Evolutionary conservation across 2,888 invertebrate genomes (phyloP).

Genomic region (Tyria jacobaeae): DNA sequence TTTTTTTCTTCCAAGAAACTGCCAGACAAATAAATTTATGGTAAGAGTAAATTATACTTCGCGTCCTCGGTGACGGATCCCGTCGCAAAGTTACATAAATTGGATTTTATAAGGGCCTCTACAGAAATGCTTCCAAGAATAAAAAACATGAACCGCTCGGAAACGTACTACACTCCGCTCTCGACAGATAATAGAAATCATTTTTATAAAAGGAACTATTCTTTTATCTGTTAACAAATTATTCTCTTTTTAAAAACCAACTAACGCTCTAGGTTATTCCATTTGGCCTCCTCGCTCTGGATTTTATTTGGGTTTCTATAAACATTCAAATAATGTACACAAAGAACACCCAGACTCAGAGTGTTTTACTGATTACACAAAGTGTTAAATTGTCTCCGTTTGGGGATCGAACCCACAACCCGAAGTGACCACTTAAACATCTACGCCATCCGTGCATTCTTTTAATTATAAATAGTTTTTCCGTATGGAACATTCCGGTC

Average conservation of each 20-base stretch:
- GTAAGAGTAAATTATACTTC: conserved; percentile 24
- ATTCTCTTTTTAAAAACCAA: not conserved
- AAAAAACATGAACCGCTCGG: conserved; percentile 17
- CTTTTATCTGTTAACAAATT: not conserved
- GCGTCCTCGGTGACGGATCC: conserved; percentile 10
- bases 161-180: conserved; percentile 6
- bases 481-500: too few relatives aligned
- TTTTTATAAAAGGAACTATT: not conserved
- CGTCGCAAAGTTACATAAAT: conserved; percentile 36
- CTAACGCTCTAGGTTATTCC: too few relatives aligned
- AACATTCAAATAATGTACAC: too few relatives aligned
- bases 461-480: too few relatives aligned
- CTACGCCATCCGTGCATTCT: too few relatives aligned
- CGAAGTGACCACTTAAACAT: too few relatives aligned
- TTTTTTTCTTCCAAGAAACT: conserved; percentile 10
- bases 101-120: conserved; percentile 24
- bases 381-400: too few relatives aligned
- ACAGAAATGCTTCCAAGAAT: conserved; percentile 20
- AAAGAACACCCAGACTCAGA: too few relatives aligned
- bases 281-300: too few relatives aligned
- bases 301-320: too few relatives aligned
- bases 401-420: too few relatives aligned
- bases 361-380: too few relatives aligned
- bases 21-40: conserved; percentile 26
- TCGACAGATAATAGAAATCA: conserved; percentile 8